Evolutionary conservation across 2,113 vertebrate genomes (phyloP).

Genomic region (Prolemur simus): DNA sequence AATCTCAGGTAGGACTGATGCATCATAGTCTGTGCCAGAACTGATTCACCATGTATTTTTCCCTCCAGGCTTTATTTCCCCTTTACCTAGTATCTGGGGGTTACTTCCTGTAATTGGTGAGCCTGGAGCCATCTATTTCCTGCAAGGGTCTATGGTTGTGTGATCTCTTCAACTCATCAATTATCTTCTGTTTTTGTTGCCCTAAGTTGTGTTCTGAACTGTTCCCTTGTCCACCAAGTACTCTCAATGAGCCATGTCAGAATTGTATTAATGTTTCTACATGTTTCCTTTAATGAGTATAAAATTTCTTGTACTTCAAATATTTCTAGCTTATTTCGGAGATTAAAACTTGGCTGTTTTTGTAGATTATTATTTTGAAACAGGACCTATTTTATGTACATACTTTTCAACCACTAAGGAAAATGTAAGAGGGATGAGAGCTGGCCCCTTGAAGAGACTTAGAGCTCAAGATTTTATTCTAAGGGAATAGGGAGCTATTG

Average conservation of each 20-base stretch:
- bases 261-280: conserved; percentile 18
- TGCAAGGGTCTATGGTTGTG: background rate
- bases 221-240: background rate
- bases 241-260: background rate
- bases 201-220: background rate
- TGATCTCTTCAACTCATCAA: background rate
- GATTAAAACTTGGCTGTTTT: background rate
- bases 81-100: rapidly evolving
- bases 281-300: background rate
- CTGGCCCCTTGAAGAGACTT: background rate
- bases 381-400: background rate
- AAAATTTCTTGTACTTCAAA: background rate
- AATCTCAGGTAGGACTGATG: background rate
- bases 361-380: background rate
- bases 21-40: background rate
- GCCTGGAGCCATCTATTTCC: background rate
- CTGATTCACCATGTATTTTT: background rate
- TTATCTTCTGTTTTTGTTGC: background rate
- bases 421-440: background rate
- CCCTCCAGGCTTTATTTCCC: background rate
- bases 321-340: background rate
- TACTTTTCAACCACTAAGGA: background rate
- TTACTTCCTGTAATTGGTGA: background rate
- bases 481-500: background rate
- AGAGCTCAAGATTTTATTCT: background rate